Conservation (phyloP, 2,797 vertebrate species). For the Saxicola maurus region DNA sequence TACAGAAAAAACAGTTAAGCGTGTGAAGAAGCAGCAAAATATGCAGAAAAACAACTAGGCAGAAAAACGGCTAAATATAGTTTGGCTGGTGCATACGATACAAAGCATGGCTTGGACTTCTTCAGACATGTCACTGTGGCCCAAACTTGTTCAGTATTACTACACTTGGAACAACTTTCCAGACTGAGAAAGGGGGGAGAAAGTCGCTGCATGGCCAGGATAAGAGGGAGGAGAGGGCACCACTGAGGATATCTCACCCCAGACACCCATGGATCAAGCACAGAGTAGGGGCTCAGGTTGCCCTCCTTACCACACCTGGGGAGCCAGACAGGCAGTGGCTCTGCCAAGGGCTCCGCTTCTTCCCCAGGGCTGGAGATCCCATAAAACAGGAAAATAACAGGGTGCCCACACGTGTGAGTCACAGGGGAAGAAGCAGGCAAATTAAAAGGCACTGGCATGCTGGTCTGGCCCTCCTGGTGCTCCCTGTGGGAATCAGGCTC, state of each 20-base stretch:
- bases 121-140: too few species aligned
- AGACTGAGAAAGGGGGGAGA: neutral
- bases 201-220: neutral
- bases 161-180: neutral
- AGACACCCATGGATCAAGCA: rapidly evolving
- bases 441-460: neutral
- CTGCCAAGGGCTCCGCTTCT: neutral
- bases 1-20: too few species aligned
- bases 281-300: neutral
- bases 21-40: too few species aligned
- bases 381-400: constrained; percentile 2
- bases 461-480: neutral
- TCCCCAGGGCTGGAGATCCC: neutral
- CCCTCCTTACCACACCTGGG: neutral
- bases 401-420: neutral
- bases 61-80: too few species aligned
- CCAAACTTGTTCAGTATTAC: too few species aligned
- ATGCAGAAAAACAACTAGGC: too few species aligned
- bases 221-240: neutral
- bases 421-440: neutral
- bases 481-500: neutral
- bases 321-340: neutral
- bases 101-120: too few species aligned
- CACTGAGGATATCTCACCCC: neutral
- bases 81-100: too few species aligned